Percentiles rank a stretch among this genome's conserved stretches.
phyloP scores from a whole-genome alignment of 1,140 invertebrate genomes.

The Colletes latitarsis region DNA sequence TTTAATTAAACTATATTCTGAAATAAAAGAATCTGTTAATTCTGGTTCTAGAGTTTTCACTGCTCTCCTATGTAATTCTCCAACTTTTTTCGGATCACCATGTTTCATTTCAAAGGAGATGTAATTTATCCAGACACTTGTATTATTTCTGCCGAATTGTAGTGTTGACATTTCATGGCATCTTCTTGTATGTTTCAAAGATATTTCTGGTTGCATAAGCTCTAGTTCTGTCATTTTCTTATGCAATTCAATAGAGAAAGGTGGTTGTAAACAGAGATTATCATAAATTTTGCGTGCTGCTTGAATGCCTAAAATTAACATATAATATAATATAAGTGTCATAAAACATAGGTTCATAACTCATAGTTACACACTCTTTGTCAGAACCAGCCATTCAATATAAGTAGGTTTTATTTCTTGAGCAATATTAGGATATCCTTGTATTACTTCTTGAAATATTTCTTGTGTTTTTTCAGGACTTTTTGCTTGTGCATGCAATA shows the following conservation, averaged over 20 bases:
- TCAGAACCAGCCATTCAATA: conserved; percentile 80
- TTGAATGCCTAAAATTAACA: conserved; percentile 72
- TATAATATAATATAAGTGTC: conserved; percentile 26
- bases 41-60: conserved; percentile 76
- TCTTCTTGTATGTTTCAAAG: conserved; percentile 73
- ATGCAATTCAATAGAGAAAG: conserved; percentile 80
- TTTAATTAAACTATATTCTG: conserved; percentile 72
- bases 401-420: conserved; percentile 79
- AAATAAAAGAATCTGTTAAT: conserved; percentile 73
- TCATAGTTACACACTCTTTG: conserved; percentile 69
- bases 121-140: conserved; percentile 84
- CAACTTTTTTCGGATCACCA: conserved; percentile 77
- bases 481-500: conserved; percentile 77
- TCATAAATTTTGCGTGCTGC: conserved; percentile 78
- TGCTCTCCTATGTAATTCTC: conserved; percentile 80
- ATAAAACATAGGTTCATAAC: conserved; percentile 13
- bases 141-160: conserved; percentile 81
- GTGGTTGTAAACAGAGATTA: conserved; percentile 73
- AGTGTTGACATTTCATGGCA: conserved; percentile 78
- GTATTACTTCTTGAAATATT: conserved; percentile 78
- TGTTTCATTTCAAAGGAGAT: conserved; percentile 82
- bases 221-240: conserved; percentile 82
- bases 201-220: conserved; percentile 75
- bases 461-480: conserved; percentile 77
- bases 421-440: conserved; percentile 71